These are phyloP conservation scores for Erebia aethiops DNA, from an alignment of 2,888 invertebrate species.

Conservation along the genomic window DNA sequence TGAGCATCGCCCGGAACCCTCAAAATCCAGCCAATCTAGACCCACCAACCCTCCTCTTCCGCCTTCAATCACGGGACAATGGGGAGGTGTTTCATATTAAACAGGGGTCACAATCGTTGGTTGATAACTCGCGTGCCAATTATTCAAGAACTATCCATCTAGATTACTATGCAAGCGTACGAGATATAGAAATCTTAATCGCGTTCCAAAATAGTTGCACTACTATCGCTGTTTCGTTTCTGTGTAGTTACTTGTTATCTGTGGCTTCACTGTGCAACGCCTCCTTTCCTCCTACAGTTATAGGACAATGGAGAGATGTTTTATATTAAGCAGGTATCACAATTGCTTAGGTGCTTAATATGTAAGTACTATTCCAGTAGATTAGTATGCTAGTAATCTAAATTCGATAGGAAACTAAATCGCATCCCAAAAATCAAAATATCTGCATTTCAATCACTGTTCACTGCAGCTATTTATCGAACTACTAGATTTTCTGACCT, in stretches of 20 bases:
- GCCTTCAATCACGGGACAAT: constrained; percentile 29
- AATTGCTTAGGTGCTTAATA: background rate
- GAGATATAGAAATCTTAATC: constrained; percentile 39
- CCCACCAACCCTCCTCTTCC: constrained; percentile 25
- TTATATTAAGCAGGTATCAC: constrained; percentile 47
- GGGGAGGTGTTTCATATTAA: constrained; percentile 49
- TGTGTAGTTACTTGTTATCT: no score
- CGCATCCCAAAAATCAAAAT: constrained; percentile 18
- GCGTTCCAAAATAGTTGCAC: constrained; percentile 19
- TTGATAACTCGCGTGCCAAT: constrained; percentile 48
- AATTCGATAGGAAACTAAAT: constrained; percentile 18
- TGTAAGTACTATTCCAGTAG: no score
- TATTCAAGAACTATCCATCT: constrained; percentile 53
- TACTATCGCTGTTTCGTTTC: constrained; percentile 16
- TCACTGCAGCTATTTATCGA: constrained; percentile 6
- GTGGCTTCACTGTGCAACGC: background rate
- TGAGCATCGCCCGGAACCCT: constrained; percentile 48
- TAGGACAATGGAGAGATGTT: constrained; percentile 50
- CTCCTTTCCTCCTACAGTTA: constrained; percentile 13
- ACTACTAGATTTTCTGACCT: background rate
- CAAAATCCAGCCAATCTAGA: constrained; percentile 41
- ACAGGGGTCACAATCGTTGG: constrained; percentile 46
- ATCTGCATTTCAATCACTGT: constrained; percentile 22
- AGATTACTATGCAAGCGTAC: constrained; percentile 51
- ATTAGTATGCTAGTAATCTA: background rate